phyloP scores from a whole-genome alignment of 2,888 invertebrate genomes.

The Adineta ricciae region DNA sequence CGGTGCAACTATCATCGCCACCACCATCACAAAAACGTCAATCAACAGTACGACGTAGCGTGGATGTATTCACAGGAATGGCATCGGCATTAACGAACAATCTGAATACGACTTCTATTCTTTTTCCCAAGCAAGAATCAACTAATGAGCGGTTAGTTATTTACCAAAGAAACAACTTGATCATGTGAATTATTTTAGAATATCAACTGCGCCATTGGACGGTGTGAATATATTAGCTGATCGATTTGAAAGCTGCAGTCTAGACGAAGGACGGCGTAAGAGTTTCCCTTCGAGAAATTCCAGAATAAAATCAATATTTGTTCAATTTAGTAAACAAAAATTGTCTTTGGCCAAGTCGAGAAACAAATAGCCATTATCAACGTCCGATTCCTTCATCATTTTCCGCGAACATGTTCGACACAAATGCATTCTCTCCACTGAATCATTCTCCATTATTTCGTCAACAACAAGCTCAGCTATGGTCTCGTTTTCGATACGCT shows the following conservation, averaged over 20 bases:
- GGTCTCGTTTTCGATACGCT: neutral
- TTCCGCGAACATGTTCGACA: neutral
- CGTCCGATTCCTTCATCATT: neutral
- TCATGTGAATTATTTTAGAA: neutral
- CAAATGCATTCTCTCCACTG: neutral
- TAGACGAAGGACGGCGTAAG: slow-evolving; percentile 16
- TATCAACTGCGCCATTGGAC: neutral
- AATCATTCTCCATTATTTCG: neutral
- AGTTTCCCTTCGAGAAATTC: neutral
- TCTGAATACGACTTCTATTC: neutral
- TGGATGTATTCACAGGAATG: neutral
- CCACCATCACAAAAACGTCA: neutral
- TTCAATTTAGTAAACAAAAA: neutral
- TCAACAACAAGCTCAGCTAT: neutral
- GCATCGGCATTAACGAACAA: neutral
- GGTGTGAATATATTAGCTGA: neutral
- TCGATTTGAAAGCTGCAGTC: neutral
- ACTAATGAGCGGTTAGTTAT: neutral
- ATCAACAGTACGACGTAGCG: neutral
- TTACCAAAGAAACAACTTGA: neutral
- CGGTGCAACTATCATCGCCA: neutral
- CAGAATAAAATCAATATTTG: no score
- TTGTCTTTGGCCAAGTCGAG: slow-evolving; percentile 8
- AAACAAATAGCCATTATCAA: neutral
- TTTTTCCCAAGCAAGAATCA: neutral